Conservation (phyloP, 2,888 invertebrate genomes). For the Mythimna lalbum region DNA sequence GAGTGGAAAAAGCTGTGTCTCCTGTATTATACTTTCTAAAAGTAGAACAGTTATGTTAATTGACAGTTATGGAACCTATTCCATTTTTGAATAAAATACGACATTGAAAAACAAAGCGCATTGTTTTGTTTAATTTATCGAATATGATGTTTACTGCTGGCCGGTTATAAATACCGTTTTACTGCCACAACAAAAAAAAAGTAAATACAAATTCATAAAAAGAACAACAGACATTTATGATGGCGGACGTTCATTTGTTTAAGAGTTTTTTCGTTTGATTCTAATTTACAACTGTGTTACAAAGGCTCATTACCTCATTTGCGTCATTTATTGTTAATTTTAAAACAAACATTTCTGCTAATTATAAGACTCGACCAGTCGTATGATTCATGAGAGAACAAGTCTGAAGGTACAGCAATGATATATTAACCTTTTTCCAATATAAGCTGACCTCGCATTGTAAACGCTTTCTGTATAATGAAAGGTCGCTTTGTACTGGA, state of each 20-base stretch:
- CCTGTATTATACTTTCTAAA: too few species aligned
- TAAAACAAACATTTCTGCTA: conserved; percentile 41
- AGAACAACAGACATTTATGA: not conserved
- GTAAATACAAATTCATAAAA: not conserved
- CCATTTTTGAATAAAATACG: too few species aligned
- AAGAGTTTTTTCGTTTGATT: conserved; percentile 3
- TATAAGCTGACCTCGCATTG: not conserved
- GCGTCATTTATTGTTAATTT: conserved; percentile 53
- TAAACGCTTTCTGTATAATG: too few species aligned
- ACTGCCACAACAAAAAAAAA: not conserved
- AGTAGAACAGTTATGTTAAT: too few species aligned
- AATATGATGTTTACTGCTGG: too few species aligned
- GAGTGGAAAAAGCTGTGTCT: too few species aligned
- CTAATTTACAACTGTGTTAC: conserved; percentile 19
- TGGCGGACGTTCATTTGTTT: not conserved
- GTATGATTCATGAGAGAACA: conserved; percentile 33
- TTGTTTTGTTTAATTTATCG: too few species aligned
- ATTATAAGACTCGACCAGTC: conserved; percentile 30
- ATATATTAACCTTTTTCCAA: not conserved
- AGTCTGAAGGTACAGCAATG: not conserved
- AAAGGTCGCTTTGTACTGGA: not conserved
- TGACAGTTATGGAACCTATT: too few species aligned
- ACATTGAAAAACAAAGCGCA: too few species aligned
- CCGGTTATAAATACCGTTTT: too few species aligned
- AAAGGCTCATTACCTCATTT: conserved; percentile 24